Evolutionary conservation across 1,140 invertebrate genomes (phyloP).

Genomic region (Lepeophtheirus salmonis): DNA sequence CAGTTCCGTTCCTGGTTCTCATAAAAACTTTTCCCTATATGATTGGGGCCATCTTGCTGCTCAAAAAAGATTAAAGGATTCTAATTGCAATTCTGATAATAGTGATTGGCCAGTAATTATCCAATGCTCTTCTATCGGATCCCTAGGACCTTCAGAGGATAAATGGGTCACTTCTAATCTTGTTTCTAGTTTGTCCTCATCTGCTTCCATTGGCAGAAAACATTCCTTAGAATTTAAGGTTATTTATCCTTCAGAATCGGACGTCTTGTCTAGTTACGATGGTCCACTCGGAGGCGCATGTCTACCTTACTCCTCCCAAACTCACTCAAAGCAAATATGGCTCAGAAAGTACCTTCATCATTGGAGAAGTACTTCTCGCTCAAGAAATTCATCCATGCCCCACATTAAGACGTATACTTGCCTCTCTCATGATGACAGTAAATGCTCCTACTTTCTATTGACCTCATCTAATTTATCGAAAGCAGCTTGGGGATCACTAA

Average conservation of each 20-base stretch:
- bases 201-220: neutral
- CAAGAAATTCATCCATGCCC: conserved; percentile 58
- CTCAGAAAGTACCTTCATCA: conserved; percentile 52
- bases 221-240: conserved; percentile 22
- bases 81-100: conserved; percentile 31
- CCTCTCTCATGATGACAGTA: conserved; percentile 41
- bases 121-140: conserved; percentile 76
- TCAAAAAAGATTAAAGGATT: conserved; percentile 37
- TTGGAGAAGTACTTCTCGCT: conserved; percentile 50
- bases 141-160: neutral
- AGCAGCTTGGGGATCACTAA: conserved; percentile 70
- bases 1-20: conserved; percentile 58
- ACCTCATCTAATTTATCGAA: conserved; percentile 88
- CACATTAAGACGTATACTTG: conserved; percentile 82
- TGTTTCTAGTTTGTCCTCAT: neutral
- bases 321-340: conserved; percentile 69
- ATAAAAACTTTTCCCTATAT: conserved; percentile 35
- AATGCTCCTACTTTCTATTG: conserved; percentile 57
- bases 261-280: conserved; percentile 64
- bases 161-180: neutral
- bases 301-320: conserved; percentile 60
- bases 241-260: conserved; percentile 49
- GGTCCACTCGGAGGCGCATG: conserved; percentile 62
- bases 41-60: conserved; percentile 54
- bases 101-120: conserved; percentile 47